Base-by-base conservation (phyloP, 1,140 invertebrate genomes). In the Palaemon carinicauda region DNA sequence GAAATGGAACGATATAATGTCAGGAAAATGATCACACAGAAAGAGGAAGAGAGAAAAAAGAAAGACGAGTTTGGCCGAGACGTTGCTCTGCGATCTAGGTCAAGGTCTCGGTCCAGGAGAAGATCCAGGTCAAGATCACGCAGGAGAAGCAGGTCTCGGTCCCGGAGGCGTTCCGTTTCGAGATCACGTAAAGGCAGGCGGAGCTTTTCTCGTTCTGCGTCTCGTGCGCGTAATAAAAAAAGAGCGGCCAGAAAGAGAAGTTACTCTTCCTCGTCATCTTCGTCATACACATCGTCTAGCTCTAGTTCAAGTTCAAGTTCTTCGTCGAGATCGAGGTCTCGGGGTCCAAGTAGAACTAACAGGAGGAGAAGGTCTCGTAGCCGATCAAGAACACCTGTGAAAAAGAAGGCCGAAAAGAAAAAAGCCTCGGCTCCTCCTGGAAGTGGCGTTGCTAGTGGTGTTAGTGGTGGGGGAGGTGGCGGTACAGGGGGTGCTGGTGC, bases 41-140 rank as follows among this genome's bases (percentile, higher is more conserved):
- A 89, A 56, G 88, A 88, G 33, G 88, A 86, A 21, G 89, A 89
- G 75, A 92, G 94, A n/a, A 91, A 93, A 24, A 91, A 91, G 41
- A 96, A 95, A 91, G 96, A 96, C 91, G 94, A 95, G 50, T 96
- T 96, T 92, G 96, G 96, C 0, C 92, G 95, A n/a, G 96, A 96
- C 91, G 93, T 94, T 9, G 56, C 93, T 92, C 1, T 89, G 78
- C 81, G 90, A 82, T 88, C 87, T 24, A 60, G 89, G 27, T 90
- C 90, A 31, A 88, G 80, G 14, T 88, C 90, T 15, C 78, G 84
- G 19, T 86, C 84, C 7, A 86, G 84, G 51, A 60, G 78, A 53
- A 86, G 90, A 82, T 90, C 90, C 50, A 88, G 89, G n/a, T 91
- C 90, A 24, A 87, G 88, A 69, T 90, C 90, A 56, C 89, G 89